phyloP scores from a whole-genome alignment of 2,888 invertebrate species.

The Tridacna crocea region DNA sequence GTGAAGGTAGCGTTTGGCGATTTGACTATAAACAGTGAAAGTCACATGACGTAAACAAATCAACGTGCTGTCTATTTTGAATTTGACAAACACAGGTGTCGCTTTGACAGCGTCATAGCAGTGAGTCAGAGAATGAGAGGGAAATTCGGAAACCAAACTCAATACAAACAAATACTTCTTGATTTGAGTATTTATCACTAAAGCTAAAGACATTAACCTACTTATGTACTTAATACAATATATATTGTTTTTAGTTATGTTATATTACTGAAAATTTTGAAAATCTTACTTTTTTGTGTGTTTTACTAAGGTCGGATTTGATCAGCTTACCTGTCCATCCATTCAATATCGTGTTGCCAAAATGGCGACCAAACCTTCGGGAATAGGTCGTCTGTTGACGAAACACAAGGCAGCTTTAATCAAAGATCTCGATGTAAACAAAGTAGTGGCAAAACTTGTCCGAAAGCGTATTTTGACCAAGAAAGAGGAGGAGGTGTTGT shows the following conservation, averaged over 20 bases:
- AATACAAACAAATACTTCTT: too few relatives aligned
- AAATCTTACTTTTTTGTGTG: too few relatives aligned
- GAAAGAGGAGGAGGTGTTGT: conserved; percentile 75
- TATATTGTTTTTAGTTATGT: too few relatives aligned
- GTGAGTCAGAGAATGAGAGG: conserved; percentile 25
- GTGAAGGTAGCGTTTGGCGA: too few relatives aligned
- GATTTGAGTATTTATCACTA: too few relatives aligned
- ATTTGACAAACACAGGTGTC: conserved; percentile 46
- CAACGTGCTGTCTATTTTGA: conserved; percentile 63
- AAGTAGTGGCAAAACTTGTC: conserved; percentile 75
- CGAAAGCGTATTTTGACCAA: conserved; percentile 74
- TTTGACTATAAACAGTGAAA: background rate
- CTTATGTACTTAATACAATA: too few relatives aligned
- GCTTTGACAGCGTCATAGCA: conserved; percentile 50
- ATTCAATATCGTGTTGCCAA: conserved; percentile 61
- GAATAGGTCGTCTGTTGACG: conserved; percentile 75
- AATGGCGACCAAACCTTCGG: conserved; percentile 79
- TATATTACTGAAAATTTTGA: too few relatives aligned
- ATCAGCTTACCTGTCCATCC: conserved; percentile 40
- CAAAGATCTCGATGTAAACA: conserved; percentile 77
- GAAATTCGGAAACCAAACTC: background rate
- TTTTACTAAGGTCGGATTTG: conserved; percentile 33
- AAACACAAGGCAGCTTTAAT: conserved; percentile 73
- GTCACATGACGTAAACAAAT: conserved; percentile 63
- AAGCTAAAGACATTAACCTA: too few relatives aligned